A percentile compares a stretch with the other conserved stretches of the same genome.
These are phyloP conservation scores for Hipposideros larvatus DNA, from an alignment of 2,797 vertebrate genomes.

Conservation along the genomic window DNA sequence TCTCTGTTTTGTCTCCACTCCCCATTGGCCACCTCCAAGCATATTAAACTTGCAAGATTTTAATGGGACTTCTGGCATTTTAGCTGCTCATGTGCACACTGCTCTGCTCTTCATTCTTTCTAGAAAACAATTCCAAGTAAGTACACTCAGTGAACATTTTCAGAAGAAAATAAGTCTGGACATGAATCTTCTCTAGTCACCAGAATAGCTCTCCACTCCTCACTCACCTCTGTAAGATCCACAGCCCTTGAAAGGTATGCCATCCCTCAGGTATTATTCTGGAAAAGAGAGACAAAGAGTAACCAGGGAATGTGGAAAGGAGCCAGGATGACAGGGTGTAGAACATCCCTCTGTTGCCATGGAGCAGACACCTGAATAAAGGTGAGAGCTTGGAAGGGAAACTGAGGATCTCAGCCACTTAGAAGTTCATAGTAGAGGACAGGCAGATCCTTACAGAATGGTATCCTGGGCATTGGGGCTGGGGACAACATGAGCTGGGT, in stretches of 20 bases:
- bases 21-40: not conserved
- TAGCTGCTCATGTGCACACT: not conserved
- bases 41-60: not conserved
- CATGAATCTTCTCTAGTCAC: not conserved
- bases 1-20: not conserved
- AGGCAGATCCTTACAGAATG: not conserved
- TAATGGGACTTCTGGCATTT: not conserved
- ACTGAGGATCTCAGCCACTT: not conserved
- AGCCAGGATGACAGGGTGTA: not conserved
- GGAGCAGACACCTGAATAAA: not conserved
- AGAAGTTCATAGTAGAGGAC: not conserved
- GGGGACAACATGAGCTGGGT: not conserved
- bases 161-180: not conserved
- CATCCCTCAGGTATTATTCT: not conserved
- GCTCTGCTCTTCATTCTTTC: not conserved
- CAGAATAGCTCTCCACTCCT: not conserved
- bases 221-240: not conserved
- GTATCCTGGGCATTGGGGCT: not conserved
- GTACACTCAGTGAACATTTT: not conserved
- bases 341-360: not conserved
- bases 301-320: not conserved
- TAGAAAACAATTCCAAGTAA: not conserved
- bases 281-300: not conserved
- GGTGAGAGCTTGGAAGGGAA: not conserved
- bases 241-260: not conserved